These are phyloP conservation scores for Nesometra sesokonis DNA, from an alignment of 35 echinoderm and acorn worm species.

Conservation along the genomic window DNA sequence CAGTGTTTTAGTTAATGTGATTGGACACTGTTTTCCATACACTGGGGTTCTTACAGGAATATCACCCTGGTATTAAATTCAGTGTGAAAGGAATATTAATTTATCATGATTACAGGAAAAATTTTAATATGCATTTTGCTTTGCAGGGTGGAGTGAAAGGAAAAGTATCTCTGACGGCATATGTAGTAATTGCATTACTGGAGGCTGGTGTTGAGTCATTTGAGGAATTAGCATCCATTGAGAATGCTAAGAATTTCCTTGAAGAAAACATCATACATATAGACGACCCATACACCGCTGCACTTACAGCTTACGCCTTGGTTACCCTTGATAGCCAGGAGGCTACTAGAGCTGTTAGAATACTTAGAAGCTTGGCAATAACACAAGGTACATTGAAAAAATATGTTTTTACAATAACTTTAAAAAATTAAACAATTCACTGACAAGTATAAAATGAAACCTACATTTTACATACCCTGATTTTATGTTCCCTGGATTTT, in stretches of 20 bases:
- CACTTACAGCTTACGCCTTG: constrained; percentile 69
- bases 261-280: constrained; percentile 54
- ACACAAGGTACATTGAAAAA: constrained; percentile 65
- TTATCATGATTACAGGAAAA: too few species aligned
- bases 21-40: too few species aligned
- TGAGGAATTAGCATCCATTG: constrained; percentile 45
- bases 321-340: constrained; percentile 42
- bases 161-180: constrained; percentile 74
- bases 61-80: too few species aligned
- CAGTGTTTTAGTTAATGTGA: too few species aligned
- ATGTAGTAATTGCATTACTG: constrained; percentile 77
- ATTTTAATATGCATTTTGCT: not conserved
- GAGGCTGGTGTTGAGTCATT: constrained; percentile 55
- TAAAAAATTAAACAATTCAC: too few species aligned
- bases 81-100: too few species aligned
- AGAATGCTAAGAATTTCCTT: constrained; percentile 73
- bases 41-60: too few species aligned
- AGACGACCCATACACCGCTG: constrained; percentile 79
- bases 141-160: constrained; percentile 81
- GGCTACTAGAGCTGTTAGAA: constrained; percentile 41
- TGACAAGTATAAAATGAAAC: too few species aligned
- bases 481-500: too few species aligned
- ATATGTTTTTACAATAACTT: too few species aligned
- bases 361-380: constrained; percentile 46
- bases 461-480: too few species aligned